These are phyloP conservation scores for Myiothlypis coronata DNA, from an alignment of 2,797 vertebrate genomes.

Conservation along the genomic window DNA sequence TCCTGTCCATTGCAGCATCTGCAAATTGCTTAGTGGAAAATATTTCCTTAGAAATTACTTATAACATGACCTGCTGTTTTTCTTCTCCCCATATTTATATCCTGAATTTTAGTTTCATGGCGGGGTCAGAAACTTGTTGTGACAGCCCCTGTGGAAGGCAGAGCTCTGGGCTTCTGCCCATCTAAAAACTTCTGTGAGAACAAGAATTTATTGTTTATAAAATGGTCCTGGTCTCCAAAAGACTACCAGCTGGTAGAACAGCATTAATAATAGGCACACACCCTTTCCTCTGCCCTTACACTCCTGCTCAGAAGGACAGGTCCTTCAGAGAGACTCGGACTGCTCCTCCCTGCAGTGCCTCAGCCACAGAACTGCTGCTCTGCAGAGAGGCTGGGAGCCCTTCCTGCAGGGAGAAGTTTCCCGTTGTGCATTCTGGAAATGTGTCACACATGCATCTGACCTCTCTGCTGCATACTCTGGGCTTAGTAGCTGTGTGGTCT, in stretches of 20 bases:
- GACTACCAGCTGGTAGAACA: not conserved
- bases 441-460: not conserved
- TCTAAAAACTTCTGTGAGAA: not conserved
- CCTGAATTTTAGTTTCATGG: not conserved
- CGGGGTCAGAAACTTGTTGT: not conserved
- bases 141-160: not conserved
- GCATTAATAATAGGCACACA: accelerated
- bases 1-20: not conserved
- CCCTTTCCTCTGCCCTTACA: not conserved
- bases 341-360: not conserved
- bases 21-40: not conserved
- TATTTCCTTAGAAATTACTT: not conserved
- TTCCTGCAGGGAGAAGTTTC: not conserved
- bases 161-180: not conserved
- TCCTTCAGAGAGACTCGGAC: accelerated
- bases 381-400: accelerated
- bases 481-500: not conserved
- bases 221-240: not conserved
- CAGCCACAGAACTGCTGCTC: not conserved
- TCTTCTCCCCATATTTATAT: not conserved
- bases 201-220: not conserved
- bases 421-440: not conserved
- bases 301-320: not conserved
- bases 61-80: not conserved
- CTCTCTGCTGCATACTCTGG: not conserved